Evolutionary conservation across 2,797 vertebrate species (phyloP).

Genomic region (Hyperoplus immaculatus): DNA sequence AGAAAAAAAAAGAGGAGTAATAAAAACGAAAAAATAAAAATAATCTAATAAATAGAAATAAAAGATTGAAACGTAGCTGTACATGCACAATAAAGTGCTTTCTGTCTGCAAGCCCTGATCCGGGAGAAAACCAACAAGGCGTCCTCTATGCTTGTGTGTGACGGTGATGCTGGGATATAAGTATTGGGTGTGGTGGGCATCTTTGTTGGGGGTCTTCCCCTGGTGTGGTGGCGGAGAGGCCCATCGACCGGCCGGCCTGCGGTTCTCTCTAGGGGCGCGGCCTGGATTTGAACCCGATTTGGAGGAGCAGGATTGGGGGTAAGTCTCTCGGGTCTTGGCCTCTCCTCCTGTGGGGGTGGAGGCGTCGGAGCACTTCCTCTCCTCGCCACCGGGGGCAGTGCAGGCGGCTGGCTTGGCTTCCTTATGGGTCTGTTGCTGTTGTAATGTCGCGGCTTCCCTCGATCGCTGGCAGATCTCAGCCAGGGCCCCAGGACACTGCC

Average conservation of each 20-base stretch:
- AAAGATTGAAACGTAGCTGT: conserved; percentile 80
- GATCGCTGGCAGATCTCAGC: conserved; percentile 98
- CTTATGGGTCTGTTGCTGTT: conserved; percentile 82
- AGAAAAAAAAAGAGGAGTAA: conserved; percentile 33
- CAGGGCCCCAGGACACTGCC: no score
- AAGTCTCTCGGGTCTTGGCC: conserved; percentile 87
- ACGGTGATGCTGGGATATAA: conserved; percentile 81
- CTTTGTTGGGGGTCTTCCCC: conserved; percentile 89
- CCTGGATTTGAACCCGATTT: conserved; percentile 79
- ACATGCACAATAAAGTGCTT: conserved; percentile 84
- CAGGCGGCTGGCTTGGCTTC: conserved; percentile 91
- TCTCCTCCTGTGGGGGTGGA: conserved; percentile 74
- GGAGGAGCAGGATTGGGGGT: conserved; percentile 60
- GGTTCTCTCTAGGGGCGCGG: conserved; percentile 88
- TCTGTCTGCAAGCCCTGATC: conserved; percentile 92
- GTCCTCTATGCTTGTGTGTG: conserved; percentile 83
- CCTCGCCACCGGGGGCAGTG: conserved; percentile 84
- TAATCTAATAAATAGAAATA: conserved; percentile 73
- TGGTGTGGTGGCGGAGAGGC: conserved; percentile 89
- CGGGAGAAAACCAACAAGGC: conserved; percentile 82
- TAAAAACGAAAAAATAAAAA: conserved; percentile 42
- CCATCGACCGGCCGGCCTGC: conserved; percentile 88
- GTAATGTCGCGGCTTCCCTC: conserved; percentile 88
- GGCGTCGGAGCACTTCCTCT: conserved; percentile 88
- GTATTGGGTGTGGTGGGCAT: conserved; percentile 84